Evolutionary conservation across 2,113 vertebrate species (phyloP).

Genomic region (Pollachius pollachius): DNA sequence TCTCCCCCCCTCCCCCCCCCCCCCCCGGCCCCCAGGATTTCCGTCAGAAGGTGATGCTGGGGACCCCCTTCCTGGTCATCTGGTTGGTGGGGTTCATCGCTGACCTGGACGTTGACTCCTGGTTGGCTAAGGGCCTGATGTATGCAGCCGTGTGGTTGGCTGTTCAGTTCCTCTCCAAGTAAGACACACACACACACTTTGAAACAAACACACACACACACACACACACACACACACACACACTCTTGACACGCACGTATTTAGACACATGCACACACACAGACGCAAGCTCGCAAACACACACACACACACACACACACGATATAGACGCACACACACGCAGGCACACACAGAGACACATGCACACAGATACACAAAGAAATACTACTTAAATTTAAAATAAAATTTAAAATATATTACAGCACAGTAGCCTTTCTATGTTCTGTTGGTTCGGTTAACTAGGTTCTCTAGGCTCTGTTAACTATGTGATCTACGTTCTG

Average conservation of each 20-base stretch:
- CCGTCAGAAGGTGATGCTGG: slow-evolving; percentile 98
- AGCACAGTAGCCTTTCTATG: too few species aligned
- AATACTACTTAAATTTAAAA: neutral
- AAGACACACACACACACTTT: slow-evolving; percentile 55
- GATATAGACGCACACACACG: too few species aligned
- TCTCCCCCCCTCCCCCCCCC: neutral
- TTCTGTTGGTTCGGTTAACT: too few species aligned
- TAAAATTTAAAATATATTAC: too few species aligned
- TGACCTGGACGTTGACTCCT: slow-evolving; percentile 95
- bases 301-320: too few species aligned
- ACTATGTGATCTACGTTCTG: too few species aligned
- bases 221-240: neutral
- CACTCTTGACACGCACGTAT: neutral
- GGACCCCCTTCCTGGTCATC: slow-evolving; percentile 98
- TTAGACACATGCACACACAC: neutral
- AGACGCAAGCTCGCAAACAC: neutral
- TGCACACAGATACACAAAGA: neutral
- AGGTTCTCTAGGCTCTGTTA: too few species aligned
- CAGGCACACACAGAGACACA: too few species aligned
- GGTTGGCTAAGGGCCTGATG: slow-evolving; percentile 96
- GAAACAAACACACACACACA: slow-evolving; percentile 1
- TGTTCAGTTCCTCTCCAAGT: slow-evolving; percentile 98
- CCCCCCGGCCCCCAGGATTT: slow-evolving; percentile 79
- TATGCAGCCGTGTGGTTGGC: slow-evolving; percentile 92
- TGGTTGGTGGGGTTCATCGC: slow-evolving; percentile 99